phyloP scores from a whole-genome alignment of 2,113 vertebrate species.

The Laticauda laticaudata region DNA sequence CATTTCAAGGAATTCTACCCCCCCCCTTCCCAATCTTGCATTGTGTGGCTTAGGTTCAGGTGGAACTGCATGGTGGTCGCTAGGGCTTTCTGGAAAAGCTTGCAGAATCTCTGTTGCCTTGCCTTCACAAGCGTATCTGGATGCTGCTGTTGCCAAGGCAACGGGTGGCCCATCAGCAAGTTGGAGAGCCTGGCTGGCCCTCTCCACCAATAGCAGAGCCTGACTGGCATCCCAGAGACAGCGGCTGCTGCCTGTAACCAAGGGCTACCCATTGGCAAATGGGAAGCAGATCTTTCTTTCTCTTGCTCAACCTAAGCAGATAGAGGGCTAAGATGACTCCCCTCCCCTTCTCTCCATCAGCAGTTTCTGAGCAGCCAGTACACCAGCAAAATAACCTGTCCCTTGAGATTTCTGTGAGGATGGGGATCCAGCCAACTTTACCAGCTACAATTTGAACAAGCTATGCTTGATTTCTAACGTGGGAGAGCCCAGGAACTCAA shows the following conservation, averaged over 20 bases:
- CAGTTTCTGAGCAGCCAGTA: constrained; percentile 1
- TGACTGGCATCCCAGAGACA: constrained; percentile 29
- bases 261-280: constrained; percentile 36
- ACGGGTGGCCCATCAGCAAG: constrained; percentile 28
- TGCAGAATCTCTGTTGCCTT: background rate
- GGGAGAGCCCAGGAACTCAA: background rate
- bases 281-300: constrained; percentile 8
- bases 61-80: background rate
- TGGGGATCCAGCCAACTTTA: background rate
- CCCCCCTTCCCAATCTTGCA: background rate
- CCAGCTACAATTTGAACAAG: background rate
- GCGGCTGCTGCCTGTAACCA: constrained; percentile 29
- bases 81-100: background rate
- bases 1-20: background rate
- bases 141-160: constrained; percentile 38
- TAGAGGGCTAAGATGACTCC: background rate
- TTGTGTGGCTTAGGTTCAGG: background rate
- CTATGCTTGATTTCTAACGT: background rate
- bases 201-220: constrained; percentile 23
- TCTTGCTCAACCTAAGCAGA: background rate
- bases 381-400: background rate
- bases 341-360: background rate
- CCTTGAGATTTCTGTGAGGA: background rate
- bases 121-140: constrained; percentile 2
- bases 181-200: constrained; percentile 11